These are phyloP conservation scores for Trigoniulus corallinus DNA, from an alignment of 1,140 invertebrate species.

Conservation along the genomic window DNA sequence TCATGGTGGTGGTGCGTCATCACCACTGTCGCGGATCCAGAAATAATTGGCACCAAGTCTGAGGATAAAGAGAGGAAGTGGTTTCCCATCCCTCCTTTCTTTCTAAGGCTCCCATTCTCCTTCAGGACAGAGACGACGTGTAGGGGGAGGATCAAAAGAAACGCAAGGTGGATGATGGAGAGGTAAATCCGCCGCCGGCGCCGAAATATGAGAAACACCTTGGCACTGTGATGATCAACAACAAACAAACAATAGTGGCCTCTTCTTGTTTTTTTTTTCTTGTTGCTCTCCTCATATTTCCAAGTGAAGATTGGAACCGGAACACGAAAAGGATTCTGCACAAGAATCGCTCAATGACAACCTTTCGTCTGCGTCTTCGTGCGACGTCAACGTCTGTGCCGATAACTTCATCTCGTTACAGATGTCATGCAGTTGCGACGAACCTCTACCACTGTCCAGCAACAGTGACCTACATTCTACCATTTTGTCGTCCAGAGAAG, in stretches of 20 bases:
- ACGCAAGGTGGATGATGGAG: background rate
- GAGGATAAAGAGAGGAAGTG: too few relatives aligned
- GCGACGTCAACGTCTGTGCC: slow-evolving; percentile 11
- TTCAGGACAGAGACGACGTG: too few relatives aligned
- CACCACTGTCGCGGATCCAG: too few relatives aligned
- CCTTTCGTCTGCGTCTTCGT: slow-evolving; percentile 18
- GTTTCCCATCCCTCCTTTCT: too few relatives aligned
- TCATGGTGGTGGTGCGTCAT: too few relatives aligned
- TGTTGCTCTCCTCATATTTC: background rate
- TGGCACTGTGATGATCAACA: too few relatives aligned
- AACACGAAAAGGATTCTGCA: slow-evolving; percentile 23
- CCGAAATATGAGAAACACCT: too few relatives aligned
- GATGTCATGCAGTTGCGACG: slow-evolving; percentile 1
- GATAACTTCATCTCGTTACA: background rate
- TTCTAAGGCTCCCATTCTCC: too few relatives aligned
- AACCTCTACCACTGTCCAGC: background rate
- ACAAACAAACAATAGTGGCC: too few relatives aligned
- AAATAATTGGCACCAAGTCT: too few relatives aligned
- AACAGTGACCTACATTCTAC: background rate
- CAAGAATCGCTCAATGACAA: slow-evolving; percentile 25
- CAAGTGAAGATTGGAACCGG: slow-evolving; percentile 30
- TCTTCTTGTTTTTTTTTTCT: background rate
- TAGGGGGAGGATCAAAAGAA: too few relatives aligned
- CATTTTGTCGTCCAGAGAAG: background rate
- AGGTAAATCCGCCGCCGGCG: background rate